These are phyloP conservation scores for Monopterus albus DNA, from an alignment of 2,113 vertebrate genomes.

Conservation along the genomic window DNA sequence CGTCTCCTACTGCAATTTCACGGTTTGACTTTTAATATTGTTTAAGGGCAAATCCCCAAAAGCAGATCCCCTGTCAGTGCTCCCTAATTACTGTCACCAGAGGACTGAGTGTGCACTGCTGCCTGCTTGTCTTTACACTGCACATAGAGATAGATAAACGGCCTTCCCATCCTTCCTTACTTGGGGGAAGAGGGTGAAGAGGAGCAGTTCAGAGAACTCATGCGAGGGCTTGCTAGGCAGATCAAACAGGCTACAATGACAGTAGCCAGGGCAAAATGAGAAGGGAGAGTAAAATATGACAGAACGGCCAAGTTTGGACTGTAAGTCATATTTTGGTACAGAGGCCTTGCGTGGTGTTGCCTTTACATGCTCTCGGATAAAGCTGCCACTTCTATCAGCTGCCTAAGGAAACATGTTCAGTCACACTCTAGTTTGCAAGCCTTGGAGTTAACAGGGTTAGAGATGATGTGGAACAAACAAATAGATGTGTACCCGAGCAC, in stretches of 20 bases:
- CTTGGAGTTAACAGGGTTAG: conserved; percentile 55
- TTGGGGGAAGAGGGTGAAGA: conserved; percentile 13
- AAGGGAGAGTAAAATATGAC: conserved; percentile 42
- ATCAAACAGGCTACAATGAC: conserved; percentile 65
- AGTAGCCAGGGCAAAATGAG: conserved; percentile 38
- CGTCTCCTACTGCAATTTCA: conserved; percentile 63
- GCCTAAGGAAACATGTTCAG: conserved; percentile 54
- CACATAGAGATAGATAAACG: conserved; percentile 64
- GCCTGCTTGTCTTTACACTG: conserved; percentile 57
- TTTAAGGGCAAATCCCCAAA: conserved; percentile 76
- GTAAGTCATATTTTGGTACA: conserved; percentile 48
- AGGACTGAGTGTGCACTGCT: conserved; percentile 71
- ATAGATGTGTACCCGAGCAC: conserved; percentile 26
- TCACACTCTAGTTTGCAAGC: conserved; percentile 60
- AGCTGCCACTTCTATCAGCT: conserved; percentile 53
- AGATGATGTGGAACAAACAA: conserved; percentile 46
- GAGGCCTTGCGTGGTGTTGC: conserved; percentile 48
- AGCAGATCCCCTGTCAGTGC: conserved; percentile 75
- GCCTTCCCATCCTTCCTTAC: conserved; percentile 22
- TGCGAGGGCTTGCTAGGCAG: conserved; percentile 39
- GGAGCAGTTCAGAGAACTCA: conserved; percentile 25
- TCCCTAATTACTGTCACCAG: conserved; percentile 75
- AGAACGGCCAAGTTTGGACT: conserved; percentile 39
- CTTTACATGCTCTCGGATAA: conserved; percentile 58
- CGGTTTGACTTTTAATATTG: conserved; percentile 73